Percentiles rank a stretch among this genome's conserved stretches.
phyloP scores from a whole-genome alignment of 2,113 vertebrate species.

The Herpailurus yagouaroundi region DNA sequence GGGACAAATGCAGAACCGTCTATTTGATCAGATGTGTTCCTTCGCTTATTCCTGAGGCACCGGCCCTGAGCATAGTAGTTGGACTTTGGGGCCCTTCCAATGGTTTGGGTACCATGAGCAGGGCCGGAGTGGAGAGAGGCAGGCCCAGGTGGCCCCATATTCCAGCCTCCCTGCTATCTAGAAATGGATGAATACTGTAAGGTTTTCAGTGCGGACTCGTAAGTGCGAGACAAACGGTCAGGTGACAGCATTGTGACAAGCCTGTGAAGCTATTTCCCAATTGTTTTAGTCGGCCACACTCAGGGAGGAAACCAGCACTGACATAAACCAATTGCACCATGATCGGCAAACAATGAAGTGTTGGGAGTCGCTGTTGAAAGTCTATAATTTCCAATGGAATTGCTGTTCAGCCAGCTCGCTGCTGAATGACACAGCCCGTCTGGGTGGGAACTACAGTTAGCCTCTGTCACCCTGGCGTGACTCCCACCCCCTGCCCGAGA shows the following conservation, averaged over 20 bases:
- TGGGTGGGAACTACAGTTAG: constrained; percentile 14
- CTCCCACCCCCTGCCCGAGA: neutral
- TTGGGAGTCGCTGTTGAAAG: constrained; percentile 12
- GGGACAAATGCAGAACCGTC: accelerated
- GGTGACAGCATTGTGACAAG: neutral
- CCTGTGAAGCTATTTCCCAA: accelerated
- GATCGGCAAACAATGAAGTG: constrained; percentile 13
- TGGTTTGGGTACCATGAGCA: accelerated
- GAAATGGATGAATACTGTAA: neutral
- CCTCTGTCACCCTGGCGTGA: neutral
- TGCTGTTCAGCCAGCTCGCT: neutral
- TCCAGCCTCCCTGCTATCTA: neutral
- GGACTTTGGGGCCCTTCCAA: neutral
- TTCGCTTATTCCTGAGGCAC: neutral
- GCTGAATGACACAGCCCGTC: neutral
- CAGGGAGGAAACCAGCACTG: constrained; percentile 23
- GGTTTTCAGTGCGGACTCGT: neutral
- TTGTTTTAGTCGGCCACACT: neutral
- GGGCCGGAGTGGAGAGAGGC: neutral
- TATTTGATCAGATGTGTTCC: neutral
- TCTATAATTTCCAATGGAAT: constrained; percentile 39
- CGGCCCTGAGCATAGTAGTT: neutral
- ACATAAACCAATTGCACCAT: neutral
- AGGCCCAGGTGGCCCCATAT: accelerated
- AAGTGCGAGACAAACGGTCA: neutral